Base-by-base conservation (phyloP, 2,113 vertebrate genomes). In the Anolis sagrei region DNA sequence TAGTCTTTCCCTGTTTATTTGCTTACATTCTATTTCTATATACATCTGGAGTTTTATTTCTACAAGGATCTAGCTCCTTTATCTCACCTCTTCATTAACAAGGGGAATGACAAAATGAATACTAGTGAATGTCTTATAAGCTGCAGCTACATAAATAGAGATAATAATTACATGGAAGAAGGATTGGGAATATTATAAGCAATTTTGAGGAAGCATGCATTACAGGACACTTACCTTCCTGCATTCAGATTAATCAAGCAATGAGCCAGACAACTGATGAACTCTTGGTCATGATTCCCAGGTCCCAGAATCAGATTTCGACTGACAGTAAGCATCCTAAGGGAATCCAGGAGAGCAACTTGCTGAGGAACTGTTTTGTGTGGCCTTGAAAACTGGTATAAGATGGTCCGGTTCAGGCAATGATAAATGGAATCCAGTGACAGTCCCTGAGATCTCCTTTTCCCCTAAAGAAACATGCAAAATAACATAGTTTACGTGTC, bases 321-420 rank as follows among this genome's bases (percentile, higher is more conserved):
- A 95, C 99, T 99, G 51, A 99, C 97, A 5, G 99, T 99, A 77
- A 99, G 97, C 32, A 99, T 97, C 58, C 99, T 95, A 70, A 99
- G 95, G 0, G 98, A 97, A 86, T 99, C 99, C 5, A 99, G 96
- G 89, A 99, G 97, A 61, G 98, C 97, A 78, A 99, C 98, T 96
- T 99, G 99, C 95, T 99, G 98, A 1, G 98, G 97, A 0, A 99
- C 98, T 0, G 98, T 99, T 95, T 99, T 99, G 95, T 99, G 99
- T 0, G 99, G 97, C 79, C 99, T 96, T 21, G 98, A 99, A 89
- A 99, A 98, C 95, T 99, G 99, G 92, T 99, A 99, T n/a, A 99
- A 96, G 90, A 99, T 98, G 36, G 98, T 99, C 86, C 99, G 97
- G 90, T 99, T 99, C 94, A 99, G 96, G 93, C 99, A 98, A 95